Conservation (phyloP, 2,797 vertebrate genomes). For the Dallia pectoralis region DNA sequence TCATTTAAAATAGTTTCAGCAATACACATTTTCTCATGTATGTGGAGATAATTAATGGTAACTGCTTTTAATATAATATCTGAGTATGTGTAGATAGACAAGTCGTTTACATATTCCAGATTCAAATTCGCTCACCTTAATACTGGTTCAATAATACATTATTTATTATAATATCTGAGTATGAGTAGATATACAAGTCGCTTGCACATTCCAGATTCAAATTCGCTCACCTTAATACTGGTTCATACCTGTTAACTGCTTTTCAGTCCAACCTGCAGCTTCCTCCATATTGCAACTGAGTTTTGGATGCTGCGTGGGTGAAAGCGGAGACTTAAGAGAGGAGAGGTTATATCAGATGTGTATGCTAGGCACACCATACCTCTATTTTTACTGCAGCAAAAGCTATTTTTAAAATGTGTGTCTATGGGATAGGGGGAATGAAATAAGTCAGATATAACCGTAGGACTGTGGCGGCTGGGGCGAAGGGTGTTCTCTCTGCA, state of each 20-base stretch:
- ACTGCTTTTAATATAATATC: too few relatives aligned
- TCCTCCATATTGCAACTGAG: neutral
- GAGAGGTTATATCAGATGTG: neutral
- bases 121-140: neutral
- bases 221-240: neutral
- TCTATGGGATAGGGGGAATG: neutral
- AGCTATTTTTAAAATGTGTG: conserved; percentile 40
- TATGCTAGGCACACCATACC: neutral
- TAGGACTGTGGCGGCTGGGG: conserved; percentile 20
- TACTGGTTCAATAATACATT: neutral
- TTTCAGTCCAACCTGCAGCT: neutral
- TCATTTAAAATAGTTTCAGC: too few relatives aligned
- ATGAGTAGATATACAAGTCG: too few relatives aligned
- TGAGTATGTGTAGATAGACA: too few relatives aligned
- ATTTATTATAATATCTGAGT: too few relatives aligned
- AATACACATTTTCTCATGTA: too few relatives aligned
- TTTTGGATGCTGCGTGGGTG: neutral
- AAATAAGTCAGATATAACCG: conserved; percentile 29
- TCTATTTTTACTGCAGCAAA: conserved; percentile 47
- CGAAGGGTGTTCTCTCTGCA: neutral
- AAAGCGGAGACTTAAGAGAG: neutral
- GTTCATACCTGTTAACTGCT: conserved; percentile 8
- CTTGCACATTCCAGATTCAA: neutral
- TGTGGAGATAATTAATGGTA: too few relatives aligned
- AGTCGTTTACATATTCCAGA: neutral